Conservation (phyloP, 2,113 vertebrate species). For the Eupsittula cactorum region DNA sequence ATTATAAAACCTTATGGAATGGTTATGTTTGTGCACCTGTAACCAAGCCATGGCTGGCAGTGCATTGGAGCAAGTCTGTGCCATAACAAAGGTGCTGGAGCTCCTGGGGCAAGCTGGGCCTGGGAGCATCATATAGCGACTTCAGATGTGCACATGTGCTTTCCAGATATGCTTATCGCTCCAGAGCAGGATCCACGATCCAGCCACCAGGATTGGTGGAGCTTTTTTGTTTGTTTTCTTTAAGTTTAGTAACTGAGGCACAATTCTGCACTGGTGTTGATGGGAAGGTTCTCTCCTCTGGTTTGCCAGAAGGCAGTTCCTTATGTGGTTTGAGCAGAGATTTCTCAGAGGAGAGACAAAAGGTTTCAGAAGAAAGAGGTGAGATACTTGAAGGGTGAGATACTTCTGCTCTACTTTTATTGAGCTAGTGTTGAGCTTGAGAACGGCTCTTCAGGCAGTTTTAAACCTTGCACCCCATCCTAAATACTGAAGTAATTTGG, state of each 20-base stretch:
- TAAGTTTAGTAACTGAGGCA: neutral
- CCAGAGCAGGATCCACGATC: neutral
- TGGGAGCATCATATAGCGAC: fast-evolving
- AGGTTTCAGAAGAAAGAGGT: neutral
- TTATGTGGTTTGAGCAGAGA: neutral
- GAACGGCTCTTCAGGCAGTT: neutral
- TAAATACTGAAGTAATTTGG: neutral
- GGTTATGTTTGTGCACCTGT: fast-evolving
- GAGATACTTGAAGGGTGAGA: neutral
- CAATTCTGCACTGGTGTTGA: neutral
- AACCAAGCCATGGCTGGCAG: neutral
- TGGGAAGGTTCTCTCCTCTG: neutral
- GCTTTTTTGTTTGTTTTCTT: neutral
- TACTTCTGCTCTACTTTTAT: neutral
- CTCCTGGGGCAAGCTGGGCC: neutral
- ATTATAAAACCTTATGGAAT: neutral
- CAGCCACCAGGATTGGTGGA: neutral
- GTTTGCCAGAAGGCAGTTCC: neutral
- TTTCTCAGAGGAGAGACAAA: neutral
- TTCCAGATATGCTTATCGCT: neutral
- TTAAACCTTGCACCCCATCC: neutral
- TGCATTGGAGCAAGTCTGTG: neutral
- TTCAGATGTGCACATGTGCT: neutral
- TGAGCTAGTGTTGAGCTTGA: neutral
- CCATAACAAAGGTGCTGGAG: neutral